phyloP scores from a whole-genome alignment of 92 coral and sea anemone species.

The Paragorgia papillata region DNA sequence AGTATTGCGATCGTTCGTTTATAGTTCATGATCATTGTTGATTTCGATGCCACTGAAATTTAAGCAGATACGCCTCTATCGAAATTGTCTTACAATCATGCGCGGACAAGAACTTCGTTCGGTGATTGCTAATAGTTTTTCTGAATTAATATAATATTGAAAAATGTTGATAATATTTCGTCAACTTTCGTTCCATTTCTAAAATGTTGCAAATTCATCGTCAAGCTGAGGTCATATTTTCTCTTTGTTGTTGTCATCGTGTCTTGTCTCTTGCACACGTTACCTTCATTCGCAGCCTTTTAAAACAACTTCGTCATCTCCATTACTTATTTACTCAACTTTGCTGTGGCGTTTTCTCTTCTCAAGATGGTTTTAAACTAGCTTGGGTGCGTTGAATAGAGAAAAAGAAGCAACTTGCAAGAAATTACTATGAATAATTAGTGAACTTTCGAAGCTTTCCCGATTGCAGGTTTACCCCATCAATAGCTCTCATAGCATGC shows the following conservation, averaged over 20 bases:
- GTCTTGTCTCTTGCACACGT: slow-evolving; percentile 29
- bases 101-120: neutral
- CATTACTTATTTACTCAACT: slow-evolving; percentile 7
- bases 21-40: slow-evolving; percentile 13
- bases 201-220: slow-evolving; percentile 43
- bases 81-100: neutral
- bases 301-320: neutral
- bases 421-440: slow-evolving; percentile 38
- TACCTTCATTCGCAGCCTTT: slow-evolving; percentile 5
- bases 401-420: slow-evolving; percentile 21
- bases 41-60: slow-evolving; percentile 24
- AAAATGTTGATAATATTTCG: neutral
- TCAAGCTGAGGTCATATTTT: slow-evolving; percentile 19
- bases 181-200: slow-evolving; percentile 25
- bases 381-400: neutral
- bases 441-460: neutral
- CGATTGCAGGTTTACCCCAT: slow-evolving; percentile 7
- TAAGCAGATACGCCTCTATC: slow-evolving; percentile 36
- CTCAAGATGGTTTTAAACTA: slow-evolving; percentile 6
- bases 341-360: neutral
- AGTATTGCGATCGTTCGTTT: slow-evolving; percentile 23
- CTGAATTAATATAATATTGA: neutral
- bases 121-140: neutral
- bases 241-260: slow-evolving; percentile 28
- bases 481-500: slow-evolving; percentile 7